These are phyloP conservation scores for Rhombomys opimus DNA, from an alignment of 2,113 vertebrate genomes.

Conservation along the genomic window DNA sequence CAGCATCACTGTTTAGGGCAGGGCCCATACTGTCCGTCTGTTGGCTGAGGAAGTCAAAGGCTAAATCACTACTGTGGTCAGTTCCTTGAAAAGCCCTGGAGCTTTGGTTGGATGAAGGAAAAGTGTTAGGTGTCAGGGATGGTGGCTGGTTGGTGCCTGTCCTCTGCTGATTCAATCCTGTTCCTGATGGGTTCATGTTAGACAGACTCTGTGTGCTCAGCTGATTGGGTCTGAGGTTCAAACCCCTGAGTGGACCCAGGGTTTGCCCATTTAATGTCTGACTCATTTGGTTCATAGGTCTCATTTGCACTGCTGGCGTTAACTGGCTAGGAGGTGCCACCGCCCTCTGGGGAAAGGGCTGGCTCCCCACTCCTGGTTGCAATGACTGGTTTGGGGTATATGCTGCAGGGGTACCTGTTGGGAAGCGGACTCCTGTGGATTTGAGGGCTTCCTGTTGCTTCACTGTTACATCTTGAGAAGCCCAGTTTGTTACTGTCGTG, in stretches of 20 bases:
- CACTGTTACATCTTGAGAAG: conserved; percentile 84
- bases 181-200: conserved; percentile 78
- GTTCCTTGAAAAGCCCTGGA: conserved; percentile 89
- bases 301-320: conserved; percentile 90
- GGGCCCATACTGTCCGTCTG: conserved; percentile 95
- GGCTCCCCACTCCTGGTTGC: conserved; percentile 87
- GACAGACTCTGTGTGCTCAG: conserved; percentile 89
- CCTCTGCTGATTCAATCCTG: conserved; percentile 88
- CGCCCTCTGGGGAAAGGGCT: conserved; percentile 90
- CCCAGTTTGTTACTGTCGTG: conserved; percentile 88
- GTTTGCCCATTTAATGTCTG: conserved; percentile 87
- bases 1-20: conserved; percentile 94
- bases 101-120: conserved; percentile 87
- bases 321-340: conserved; percentile 91
- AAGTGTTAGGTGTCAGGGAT: conserved; percentile 87
- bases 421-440: conserved; percentile 85
- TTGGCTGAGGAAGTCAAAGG: conserved; percentile 95
- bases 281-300: conserved; percentile 88
- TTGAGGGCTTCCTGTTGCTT: conserved; percentile 91
- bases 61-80: conserved; percentile 89
- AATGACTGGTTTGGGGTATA: conserved; percentile 85
- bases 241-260: conserved; percentile 86
- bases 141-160: conserved; percentile 87
- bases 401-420: conserved; percentile 82
- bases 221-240: conserved; percentile 89